Evolutionary conservation across 2,888 invertebrate species (phyloP), one percentile per base, ranked within the genome.

Genomic region (Caenorhabditis sp.): DNA sequence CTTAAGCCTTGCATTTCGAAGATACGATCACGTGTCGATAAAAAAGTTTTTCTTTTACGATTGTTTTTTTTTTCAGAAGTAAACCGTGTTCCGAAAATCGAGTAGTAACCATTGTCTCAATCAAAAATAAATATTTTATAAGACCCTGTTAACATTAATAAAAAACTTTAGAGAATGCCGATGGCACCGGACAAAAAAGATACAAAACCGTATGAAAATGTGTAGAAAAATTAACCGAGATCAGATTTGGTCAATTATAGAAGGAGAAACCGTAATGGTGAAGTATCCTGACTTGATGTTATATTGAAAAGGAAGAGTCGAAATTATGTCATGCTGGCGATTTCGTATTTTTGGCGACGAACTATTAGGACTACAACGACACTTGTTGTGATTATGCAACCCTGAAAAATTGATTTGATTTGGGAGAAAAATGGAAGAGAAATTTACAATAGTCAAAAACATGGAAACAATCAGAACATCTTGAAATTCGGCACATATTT

Each of bases 291-390:
- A 43, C 43, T 43, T 43, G 31, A 31, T 31, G 31, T 31, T 31
- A 10, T 4, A 43, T 6, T 17, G 2, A 12, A 17, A 43, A 17
- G 43, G 14, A 3, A n/a, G n/a, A n/a, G n/a, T n/a, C n/a, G 17
- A 43, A 43, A 17, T 17, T 61, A 72, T 24, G 72, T 66, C 72
- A 72, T 72, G 62, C 61, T 72, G 21, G 72, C 68, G 4, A 72
- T 72, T 65, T 72, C 72, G 26, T 72, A 72, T 65, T 72, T 68
- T 27, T 68, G 72, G 53, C 72, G 64, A 23, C 72, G 64, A 53
- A 68, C 62, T 23, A 72, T 62, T 19, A 67, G 62, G 26, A 72
- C 26, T 8, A 67, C 72, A 1, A 72, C 63, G 14, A 65, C 27
- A 1, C 67, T 62, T 51, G 72, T 72, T 54, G 67, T 61, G 3